Percentiles rank a stretch among this genome's conserved stretches.
Evolutionary conservation across 2,113 vertebrate species (phyloP).

Genomic region (Clarias gariepinus): DNA sequence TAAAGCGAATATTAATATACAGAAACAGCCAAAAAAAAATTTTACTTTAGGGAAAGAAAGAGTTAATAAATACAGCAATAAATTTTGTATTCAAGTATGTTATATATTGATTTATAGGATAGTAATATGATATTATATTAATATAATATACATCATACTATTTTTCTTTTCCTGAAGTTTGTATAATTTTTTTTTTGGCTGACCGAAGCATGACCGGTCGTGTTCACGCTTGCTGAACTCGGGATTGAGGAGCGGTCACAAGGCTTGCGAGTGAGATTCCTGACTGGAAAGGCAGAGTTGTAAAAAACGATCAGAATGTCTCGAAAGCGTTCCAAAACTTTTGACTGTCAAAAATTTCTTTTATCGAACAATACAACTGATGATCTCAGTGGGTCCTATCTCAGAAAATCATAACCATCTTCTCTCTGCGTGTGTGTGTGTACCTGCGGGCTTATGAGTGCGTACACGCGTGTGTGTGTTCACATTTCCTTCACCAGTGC

Average conservation of each 20-base stretch:
- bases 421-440: not conserved
- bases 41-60: too few species aligned
- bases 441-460: not conserved
- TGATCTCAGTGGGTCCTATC: not conserved
- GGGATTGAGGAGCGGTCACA: not conserved
- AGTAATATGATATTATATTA: too few species aligned
- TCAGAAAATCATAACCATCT: not conserved
- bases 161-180: too few species aligned
- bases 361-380: not conserved
- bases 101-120: too few species aligned
- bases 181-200: too few species aligned
- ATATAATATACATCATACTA: too few species aligned
- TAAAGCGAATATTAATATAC: not conserved
- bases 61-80: too few species aligned
- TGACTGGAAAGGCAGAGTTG: not conserved
- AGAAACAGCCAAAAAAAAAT: too few species aligned
- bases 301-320: not conserved
- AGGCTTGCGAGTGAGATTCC: not conserved
- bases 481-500: constrained; percentile 35
- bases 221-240: too few species aligned
- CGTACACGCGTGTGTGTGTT: not conserved
- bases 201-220: too few species aligned
- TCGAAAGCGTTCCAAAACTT: not conserved
- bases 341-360: not conserved
- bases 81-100: too few species aligned